Conservation (phyloP, 1,140 invertebrate species). For the Meteorus sp. region DNA sequence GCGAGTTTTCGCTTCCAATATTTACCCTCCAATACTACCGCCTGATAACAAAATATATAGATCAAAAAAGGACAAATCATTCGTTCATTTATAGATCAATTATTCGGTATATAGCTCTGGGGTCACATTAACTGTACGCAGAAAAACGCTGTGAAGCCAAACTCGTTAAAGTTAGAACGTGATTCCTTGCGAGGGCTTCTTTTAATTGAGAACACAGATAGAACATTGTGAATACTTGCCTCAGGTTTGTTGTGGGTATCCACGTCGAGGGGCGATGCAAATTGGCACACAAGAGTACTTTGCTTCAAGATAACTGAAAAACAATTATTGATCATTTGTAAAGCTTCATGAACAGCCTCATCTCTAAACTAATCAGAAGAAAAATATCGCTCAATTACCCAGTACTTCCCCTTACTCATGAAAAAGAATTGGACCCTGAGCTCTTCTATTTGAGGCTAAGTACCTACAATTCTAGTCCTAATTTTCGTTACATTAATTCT, state of each 20-base stretch:
- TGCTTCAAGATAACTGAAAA: constrained; percentile 89
- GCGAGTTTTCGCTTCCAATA: constrained; percentile 98
- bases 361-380: too few relatives aligned
- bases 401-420: too few relatives aligned
- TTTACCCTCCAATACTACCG: constrained; percentile 94
- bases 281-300: constrained; percentile 90
- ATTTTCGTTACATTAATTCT: background rate
- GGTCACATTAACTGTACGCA: background rate
- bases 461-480: constrained; percentile 5
- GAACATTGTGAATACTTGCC: constrained; percentile 64
- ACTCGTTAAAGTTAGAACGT: constrained; percentile 10
- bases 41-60: constrained; percentile 61
- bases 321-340: constrained; percentile 21
- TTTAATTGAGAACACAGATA: constrained; percentile 20
- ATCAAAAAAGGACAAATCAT: background rate
- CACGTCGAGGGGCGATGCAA: constrained; percentile 91
- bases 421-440: too few relatives aligned
- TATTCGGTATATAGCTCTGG: too few relatives aligned
- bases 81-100: background rate
- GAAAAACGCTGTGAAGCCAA: constrained; percentile 12
- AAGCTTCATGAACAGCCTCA: background rate
- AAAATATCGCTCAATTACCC: too few relatives aligned
- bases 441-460: too few relatives aligned
- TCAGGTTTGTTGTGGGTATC: constrained; percentile 95
- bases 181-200: constrained; percentile 14